These are phyloP conservation scores for Acomys russatus DNA, from an alignment of 2,797 vertebrate species.

Conservation along the genomic window DNA sequence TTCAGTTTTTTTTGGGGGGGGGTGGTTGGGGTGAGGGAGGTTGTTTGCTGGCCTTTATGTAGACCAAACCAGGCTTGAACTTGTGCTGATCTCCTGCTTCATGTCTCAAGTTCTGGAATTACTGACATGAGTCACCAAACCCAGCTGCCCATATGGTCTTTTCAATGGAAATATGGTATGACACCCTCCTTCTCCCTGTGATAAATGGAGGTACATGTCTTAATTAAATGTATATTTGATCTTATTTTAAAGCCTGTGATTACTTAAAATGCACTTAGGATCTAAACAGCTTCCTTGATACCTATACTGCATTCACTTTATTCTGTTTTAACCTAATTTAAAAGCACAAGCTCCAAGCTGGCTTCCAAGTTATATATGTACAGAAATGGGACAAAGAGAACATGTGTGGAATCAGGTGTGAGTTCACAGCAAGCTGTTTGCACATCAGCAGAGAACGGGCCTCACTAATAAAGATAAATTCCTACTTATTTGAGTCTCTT, in stretches of 20 bases:
- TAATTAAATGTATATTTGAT: not conserved
- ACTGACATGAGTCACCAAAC: not conserved
- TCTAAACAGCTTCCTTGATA: constrained; percentile 50
- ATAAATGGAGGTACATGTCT: not conserved
- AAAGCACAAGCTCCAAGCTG: constrained; percentile 17
- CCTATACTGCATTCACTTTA: not conserved
- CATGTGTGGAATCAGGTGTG: not conserved
- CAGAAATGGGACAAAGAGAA: constrained; percentile 16
- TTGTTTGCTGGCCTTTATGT: not conserved
- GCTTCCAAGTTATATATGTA: constrained; percentile 48
- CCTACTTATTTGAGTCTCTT: not conserved
- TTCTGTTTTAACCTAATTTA: constrained; percentile 58
- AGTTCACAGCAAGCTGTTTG: not conserved
- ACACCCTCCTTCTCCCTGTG: not conserved
- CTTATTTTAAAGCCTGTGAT: constrained; percentile 30
- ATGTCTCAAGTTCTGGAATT: not conserved
- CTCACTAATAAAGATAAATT: constrained; percentile 44
- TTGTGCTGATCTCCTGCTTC: not conserved
- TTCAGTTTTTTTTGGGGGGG: not conserved
- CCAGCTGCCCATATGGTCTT: not conserved
- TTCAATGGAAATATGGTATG: constrained; percentile 31
- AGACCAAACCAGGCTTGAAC: not conserved
- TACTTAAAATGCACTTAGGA: constrained; percentile 25
- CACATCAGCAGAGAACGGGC: not conserved
- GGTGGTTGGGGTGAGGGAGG: not conserved